phyloP scores from a whole-genome alignment of 2,113 vertebrate genomes.

The Mormyrus iriodes region DNA sequence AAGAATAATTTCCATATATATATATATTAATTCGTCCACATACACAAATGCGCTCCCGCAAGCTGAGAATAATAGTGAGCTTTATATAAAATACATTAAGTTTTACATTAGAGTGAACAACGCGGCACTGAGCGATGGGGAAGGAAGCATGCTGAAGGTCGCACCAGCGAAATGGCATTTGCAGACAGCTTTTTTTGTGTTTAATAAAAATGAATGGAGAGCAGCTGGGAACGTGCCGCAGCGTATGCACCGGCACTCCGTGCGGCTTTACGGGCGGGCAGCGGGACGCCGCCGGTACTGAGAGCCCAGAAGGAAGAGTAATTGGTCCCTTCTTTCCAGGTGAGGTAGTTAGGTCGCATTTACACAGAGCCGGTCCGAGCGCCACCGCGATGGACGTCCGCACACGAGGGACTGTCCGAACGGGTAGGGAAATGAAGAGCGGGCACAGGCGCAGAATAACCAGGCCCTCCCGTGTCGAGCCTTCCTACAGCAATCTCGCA shows the following conservation, averaged over 20 bases:
- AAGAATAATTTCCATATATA: not conserved
- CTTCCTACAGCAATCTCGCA: not conserved
- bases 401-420: not conserved
- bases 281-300: not conserved
- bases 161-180: not conserved
- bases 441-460: not conserved
- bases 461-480: not conserved
- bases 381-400: not conserved
- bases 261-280: not conserved
- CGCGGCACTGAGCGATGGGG: not conserved
- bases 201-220: conserved; percentile 2
- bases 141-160: not conserved
- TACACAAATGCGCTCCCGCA: not conserved
- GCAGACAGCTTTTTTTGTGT: not conserved
- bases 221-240: not conserved
- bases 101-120: not conserved
- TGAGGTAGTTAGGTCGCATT: conserved; percentile 15
- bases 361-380: not conserved
- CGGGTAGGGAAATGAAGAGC: not conserved
- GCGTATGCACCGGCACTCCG: not conserved
- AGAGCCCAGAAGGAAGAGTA: not conserved
- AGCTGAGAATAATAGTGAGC: not conserved
- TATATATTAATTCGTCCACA: not conserved
- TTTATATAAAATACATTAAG: not conserved
- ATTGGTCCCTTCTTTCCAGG: conserved; percentile 16